These are phyloP conservation scores for Pavo muticus DNA, from an alignment of 2,113 vertebrate genomes.

Conservation along the genomic window DNA sequence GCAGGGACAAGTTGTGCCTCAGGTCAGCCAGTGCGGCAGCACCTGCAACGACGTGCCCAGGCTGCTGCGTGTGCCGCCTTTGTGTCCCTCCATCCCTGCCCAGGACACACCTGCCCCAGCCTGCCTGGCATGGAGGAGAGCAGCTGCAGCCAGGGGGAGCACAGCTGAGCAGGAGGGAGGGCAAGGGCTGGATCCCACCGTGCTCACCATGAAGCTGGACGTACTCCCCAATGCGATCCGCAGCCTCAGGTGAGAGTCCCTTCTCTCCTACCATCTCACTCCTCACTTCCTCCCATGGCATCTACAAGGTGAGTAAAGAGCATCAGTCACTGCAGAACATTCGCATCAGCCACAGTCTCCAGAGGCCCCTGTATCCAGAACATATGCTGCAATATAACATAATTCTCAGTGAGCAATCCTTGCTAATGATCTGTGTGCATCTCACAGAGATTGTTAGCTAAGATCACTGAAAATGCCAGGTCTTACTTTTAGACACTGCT, in stretches of 20 bases:
- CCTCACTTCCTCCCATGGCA: constrained; percentile 90
- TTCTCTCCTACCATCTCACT: constrained; percentile 91
- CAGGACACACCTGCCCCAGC: constrained; percentile 81
- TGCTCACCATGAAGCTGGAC: constrained; percentile 87
- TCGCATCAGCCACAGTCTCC: not conserved
- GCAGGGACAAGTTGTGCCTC: constrained; percentile 18
- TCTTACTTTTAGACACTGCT: not conserved
- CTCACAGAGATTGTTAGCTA: not conserved
- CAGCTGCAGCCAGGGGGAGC: not conserved
- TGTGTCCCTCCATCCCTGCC: constrained; percentile 81
- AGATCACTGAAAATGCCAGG: not conserved
- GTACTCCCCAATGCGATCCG: constrained; percentile 87
- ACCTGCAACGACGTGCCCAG: rapidly evolving
- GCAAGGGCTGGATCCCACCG: not conserved
- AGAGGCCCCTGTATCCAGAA: not conserved
- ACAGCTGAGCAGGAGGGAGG: not conserved
- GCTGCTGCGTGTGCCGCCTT: constrained; percentile 2
- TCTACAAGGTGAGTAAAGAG: constrained; percentile 66
- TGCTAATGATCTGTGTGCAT: rapidly evolving
- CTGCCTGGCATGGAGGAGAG: constrained; percentile 79
- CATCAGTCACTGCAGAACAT: rapidly evolving
- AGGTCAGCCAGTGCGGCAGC: constrained; percentile 70
- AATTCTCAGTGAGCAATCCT: not conserved
- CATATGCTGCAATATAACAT: rapidly evolving
- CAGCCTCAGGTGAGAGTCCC: constrained; percentile 86